These are phyloP conservation scores for Drosophila subquinaria DNA, from an alignment of 2,888 invertebrate genomes.

Conservation along the genomic window DNA sequence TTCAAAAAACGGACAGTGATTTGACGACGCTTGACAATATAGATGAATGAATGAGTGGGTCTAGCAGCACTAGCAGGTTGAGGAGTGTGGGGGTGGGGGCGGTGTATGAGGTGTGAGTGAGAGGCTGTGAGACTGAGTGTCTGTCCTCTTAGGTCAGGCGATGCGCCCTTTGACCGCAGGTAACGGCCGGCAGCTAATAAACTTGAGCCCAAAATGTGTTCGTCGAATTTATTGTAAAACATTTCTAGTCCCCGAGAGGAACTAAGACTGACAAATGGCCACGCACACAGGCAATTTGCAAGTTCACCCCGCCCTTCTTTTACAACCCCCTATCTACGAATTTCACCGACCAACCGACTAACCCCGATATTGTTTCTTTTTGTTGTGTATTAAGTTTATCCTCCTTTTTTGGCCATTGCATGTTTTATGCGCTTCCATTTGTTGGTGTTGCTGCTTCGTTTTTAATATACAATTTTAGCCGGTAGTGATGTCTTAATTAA, in stretches of 20 bases:
- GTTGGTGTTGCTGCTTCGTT: constrained; percentile 48
- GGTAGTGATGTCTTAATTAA: constrained; percentile 80
- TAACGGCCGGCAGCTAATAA: constrained; percentile 76
- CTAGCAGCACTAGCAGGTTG: background rate
- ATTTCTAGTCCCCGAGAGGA: constrained; percentile 56
- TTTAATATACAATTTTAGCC: constrained; percentile 75
- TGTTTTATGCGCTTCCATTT: constrained; percentile 63
- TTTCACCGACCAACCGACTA: background rate
- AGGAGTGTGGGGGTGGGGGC: background rate
- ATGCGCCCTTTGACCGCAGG: constrained; percentile 72
- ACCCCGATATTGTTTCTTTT: constrained; percentile 3
- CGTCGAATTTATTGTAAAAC: constrained; percentile 74
- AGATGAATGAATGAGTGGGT: constrained; percentile 66
- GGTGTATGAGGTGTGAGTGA: background rate
- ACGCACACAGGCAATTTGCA: constrained; percentile 76
- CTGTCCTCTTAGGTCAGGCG: constrained; percentile 1
- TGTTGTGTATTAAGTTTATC: constrained; percentile 41
- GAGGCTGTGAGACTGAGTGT: constrained; percentile 2
- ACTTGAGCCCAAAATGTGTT: constrained; percentile 73
- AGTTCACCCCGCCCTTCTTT: constrained; percentile 19
- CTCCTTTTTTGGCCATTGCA: constrained; percentile 44
- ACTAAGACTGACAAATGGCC: constrained; percentile 79
- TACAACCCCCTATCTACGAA: background rate
- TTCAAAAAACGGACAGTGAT: constrained; percentile 65
- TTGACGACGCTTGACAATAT: constrained; percentile 71